These are phyloP conservation scores for Merops nubicus DNA, from an alignment of 2,113 vertebrate genomes.

Conservation along the genomic window DNA sequence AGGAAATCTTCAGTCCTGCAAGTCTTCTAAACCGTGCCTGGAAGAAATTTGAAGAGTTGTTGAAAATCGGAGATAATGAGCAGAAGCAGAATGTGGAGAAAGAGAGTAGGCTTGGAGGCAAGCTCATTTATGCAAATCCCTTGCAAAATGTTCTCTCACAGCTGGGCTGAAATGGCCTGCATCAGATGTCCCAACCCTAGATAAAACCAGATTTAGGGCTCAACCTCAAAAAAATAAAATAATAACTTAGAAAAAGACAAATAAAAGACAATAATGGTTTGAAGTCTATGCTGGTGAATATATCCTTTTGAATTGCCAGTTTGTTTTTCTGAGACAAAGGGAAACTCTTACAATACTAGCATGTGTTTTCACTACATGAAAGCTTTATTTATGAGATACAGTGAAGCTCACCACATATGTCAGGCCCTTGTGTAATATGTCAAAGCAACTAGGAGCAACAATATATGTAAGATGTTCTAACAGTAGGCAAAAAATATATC, in stretches of 20 bases:
- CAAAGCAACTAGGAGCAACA: neutral
- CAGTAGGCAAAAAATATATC: neutral
- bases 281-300: neutral
- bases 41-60: neutral
- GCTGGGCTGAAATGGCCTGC: neutral
- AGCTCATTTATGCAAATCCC: conserved; percentile 16
- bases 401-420: neutral
- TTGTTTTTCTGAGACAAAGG: neutral
- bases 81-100: conserved; percentile 1
- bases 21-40: neutral
- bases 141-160: conserved; percentile 8
- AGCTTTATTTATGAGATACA: neutral
- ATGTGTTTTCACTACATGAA: neutral
- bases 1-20: neutral
- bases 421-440: neutral
- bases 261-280: neutral
- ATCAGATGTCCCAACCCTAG: neutral
- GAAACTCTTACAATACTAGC: neutral
- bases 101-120: neutral
- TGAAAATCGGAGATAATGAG: conserved; percentile 1
- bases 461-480: neutral
- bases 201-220: neutral
- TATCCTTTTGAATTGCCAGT: neutral
- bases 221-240: neutral
- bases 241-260: neutral